Base-by-base conservation (phyloP, 2,797 vertebrate species). In the Atherinosoma microstoma region DNA sequence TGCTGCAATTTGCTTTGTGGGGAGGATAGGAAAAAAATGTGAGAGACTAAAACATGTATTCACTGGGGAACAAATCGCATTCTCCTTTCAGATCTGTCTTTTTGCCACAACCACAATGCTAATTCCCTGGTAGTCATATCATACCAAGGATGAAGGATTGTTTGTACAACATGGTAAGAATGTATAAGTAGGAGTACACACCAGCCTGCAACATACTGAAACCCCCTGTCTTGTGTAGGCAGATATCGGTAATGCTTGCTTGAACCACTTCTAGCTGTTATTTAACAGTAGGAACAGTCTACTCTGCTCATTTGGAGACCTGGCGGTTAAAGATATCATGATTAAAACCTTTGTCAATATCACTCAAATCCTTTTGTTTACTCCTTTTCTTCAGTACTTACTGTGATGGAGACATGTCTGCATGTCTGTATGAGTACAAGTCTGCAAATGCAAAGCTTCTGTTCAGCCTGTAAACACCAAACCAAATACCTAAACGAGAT, bases 1-100 rank as follows among this genome's bases (percentile, higher is more conserved):
- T 84, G 86, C 73, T 64, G 78, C 93, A 87, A 93, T 94, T 94
- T 92, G 90, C 88, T 93, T 87, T 75, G 89, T 66, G 88, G 75
- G 76, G 59, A 64, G 69, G 58, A 70, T 73, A 80, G 73, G 64
- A 68, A 30, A 75, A 80, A 82, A 61, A 80, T 70, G 62, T 4
- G 24, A 73, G 63, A 73, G 73, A 67, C 70, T 70, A 70, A 69
- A 82, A 82, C 78, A 76, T 84, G 76, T 49, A 70, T 70, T 80
- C 79, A 73, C 64, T 84, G 80, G 92, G 86, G 83, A 77, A 80
- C 73, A 83, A 80, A 82, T 83, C 59, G 45, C 40, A 79, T 69
- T 76, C 63, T 80, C 77, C 66, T 75, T 78, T 85, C 57, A 75
- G 73, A 75, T 75, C 30, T n/a, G 24, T 53, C 64, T 79, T 71